Percentiles rank a stretch among this genome's conserved stretches.
Evolutionary conservation across 2,888 invertebrate genomes (phyloP).

Genomic region (Netelia melanura): DNA sequence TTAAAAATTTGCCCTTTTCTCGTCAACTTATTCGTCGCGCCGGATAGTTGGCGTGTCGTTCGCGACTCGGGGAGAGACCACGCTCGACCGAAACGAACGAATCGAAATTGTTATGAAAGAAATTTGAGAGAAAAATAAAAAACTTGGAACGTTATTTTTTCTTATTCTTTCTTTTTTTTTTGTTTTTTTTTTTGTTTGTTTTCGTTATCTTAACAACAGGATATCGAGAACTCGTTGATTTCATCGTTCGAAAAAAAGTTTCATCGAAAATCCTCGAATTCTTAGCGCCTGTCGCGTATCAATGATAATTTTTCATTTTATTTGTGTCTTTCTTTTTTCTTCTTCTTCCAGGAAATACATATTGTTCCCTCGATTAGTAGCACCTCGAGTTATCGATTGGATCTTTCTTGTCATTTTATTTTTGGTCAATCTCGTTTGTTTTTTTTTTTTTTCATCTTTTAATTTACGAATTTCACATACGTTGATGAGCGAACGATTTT

Average conservation of each 20-base stretch:
- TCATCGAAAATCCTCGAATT: conserved; percentile 53
- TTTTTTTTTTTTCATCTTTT: conserved; percentile 24
- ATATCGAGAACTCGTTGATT: conserved; percentile 57
- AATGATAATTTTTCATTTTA: conserved; percentile 38
- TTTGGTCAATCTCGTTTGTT: conserved; percentile 50
- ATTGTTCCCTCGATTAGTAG: conserved; percentile 69
- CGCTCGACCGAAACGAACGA: conserved; percentile 69
- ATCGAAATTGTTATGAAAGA: conserved; percentile 33
- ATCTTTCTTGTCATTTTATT: conserved; percentile 57
- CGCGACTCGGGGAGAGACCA: conserved; percentile 76
- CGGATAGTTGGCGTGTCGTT: conserved; percentile 78
- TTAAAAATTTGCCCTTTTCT: conserved; percentile 80
- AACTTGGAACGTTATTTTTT: conserved; percentile 44
- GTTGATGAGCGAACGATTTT: conserved; percentile 55
- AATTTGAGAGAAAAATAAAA: conserved; percentile 34
- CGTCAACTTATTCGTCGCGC: conserved; percentile 77
- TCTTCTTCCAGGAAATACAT: conserved; percentile 46
- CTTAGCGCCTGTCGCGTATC: conserved; percentile 38
- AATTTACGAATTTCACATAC: conserved; percentile 59
- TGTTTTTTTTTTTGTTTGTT: too few species aligned
- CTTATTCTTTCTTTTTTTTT: background rate
- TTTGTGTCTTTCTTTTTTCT: conserved; percentile 7
- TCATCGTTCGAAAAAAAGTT: conserved; percentile 52
- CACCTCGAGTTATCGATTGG: conserved; percentile 67
- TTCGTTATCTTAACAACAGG: conserved; percentile 52